Conservation (phyloP, 2,113 vertebrate genomes). For the Rhombomys opimus region DNA sequence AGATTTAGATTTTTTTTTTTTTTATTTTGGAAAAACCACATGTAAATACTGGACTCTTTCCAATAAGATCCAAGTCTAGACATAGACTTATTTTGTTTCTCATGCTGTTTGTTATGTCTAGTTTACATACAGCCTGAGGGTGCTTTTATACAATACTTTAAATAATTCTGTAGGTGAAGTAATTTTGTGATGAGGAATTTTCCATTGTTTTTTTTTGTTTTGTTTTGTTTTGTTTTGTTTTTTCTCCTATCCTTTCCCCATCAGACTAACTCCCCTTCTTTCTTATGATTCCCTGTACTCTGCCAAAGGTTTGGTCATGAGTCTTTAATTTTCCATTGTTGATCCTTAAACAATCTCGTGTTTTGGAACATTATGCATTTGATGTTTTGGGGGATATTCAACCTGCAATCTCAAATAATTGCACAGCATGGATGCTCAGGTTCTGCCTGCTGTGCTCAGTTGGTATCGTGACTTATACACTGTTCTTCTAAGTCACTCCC, state of each 20-base stretch:
- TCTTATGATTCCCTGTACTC: too few species aligned
- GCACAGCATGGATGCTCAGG: not conserved
- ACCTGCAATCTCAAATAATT: not conserved
- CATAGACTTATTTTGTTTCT: not conserved
- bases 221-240: too few species aligned
- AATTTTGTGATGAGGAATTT: not conserved
- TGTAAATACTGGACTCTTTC: not conserved
- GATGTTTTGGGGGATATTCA: not conserved
- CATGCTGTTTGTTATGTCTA: not conserved
- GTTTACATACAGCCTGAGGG: not conserved
- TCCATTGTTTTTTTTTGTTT: too few species aligned
- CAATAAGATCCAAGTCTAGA: not conserved
- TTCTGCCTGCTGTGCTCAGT: not conserved
- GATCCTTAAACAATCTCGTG: not conserved
- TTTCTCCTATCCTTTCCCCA: too few species aligned
- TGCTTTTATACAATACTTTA: not conserved
- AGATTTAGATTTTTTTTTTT: not conserved
- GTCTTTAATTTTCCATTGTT: not conserved
- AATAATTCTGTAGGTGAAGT: not conserved
- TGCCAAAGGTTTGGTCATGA: too few species aligned
- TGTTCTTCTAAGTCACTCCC: not conserved
- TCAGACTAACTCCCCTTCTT: too few species aligned
- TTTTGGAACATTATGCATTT: not conserved
- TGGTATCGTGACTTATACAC: not conserved
- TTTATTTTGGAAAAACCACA: not conserved